Base-by-base conservation (phyloP, 2,888 invertebrate species). In the Kuschelorhynchus macadamiae region DNA sequence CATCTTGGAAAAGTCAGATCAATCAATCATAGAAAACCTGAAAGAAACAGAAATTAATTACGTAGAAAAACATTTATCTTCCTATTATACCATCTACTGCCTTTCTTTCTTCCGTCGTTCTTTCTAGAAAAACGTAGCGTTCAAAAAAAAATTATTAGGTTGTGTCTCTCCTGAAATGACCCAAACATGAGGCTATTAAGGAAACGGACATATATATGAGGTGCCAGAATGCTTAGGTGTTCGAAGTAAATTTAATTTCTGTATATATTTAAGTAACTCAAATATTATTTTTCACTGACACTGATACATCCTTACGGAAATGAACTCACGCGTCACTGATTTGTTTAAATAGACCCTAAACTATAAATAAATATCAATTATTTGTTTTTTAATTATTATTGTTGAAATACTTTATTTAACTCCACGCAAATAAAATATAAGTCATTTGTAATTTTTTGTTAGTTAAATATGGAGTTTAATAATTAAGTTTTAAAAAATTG, bases 51-150 rank as follows among this genome's bases (percentile, higher is more conserved):
- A 67, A 67, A 67, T 65, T 67, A 67, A 67, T 67, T 67, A 67
- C 67, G 61, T 67, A 67, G 67, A 67, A 67, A 67, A 67, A 67
- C 67, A 67, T 67, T 67, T 67, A 67, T 67, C 67, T 67, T 67
- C 67, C 67, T 46, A 57, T 62, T 67, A 62, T 56, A 46, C 52
- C 52, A 42, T 57, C 50, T 49, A 62, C 67, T 57, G 55, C 62
- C 52, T 62, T 67, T 56, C 52, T 36, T 36, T 8, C 52, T 62
- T 67, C 57, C 52, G 4, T 36, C 4, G 36, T 36, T 36, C 11
- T 36, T 36, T 36, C 47, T 2, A 16, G 20, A 21, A 20, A 20
- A 9, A 7, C 18, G 11, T 3, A 32, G 46, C 46, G n/a, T 25
- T 12, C 18, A 18, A n/a, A 14, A 20, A 57, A 57, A 57, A 46